These are phyloP conservation scores for Sinodicranocentrus sp. DNA, from an alignment of 2,888 invertebrate species.

Conservation along the genomic window DNA sequence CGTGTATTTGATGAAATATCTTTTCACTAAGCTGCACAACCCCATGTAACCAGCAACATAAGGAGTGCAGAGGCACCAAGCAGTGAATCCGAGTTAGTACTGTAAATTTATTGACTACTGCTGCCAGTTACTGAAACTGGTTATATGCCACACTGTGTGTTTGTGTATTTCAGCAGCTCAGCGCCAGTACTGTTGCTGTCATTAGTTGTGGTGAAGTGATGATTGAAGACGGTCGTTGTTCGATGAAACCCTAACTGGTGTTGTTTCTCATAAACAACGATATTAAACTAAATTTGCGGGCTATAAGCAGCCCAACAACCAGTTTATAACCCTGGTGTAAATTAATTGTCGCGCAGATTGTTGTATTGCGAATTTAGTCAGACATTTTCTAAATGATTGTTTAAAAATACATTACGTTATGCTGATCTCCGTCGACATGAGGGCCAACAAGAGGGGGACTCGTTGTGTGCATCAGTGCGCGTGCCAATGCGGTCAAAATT, in stretches of 20 bases:
- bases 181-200: constrained; percentile 22
- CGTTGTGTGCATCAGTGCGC: constrained; percentile 12
- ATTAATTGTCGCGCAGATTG: background rate
- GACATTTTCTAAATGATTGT: constrained; percentile 28
- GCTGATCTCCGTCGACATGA: constrained; percentile 53
- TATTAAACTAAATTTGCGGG: no score
- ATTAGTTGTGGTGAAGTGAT: constrained; percentile 24
- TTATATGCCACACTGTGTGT: background rate
- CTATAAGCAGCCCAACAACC: no score
- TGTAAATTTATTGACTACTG: background rate
- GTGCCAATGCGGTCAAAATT: background rate
- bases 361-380: background rate
- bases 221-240: background rate
- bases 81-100: constrained; percentile 12
- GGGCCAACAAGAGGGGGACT: constrained; percentile 28
- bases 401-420: background rate
- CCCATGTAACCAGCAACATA: background rate
- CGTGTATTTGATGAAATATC: background rate
- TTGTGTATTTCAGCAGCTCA: background rate
- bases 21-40: background rate
- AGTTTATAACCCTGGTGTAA: background rate
- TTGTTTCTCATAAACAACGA: background rate
- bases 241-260: background rate
- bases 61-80: background rate
- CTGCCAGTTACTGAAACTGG: background rate